Evolutionary conservation across 92 coral and sea anemone genomes (phyloP), one percentile per base, ranked within the genome.

Genomic region (Porites evermanni): DNA sequence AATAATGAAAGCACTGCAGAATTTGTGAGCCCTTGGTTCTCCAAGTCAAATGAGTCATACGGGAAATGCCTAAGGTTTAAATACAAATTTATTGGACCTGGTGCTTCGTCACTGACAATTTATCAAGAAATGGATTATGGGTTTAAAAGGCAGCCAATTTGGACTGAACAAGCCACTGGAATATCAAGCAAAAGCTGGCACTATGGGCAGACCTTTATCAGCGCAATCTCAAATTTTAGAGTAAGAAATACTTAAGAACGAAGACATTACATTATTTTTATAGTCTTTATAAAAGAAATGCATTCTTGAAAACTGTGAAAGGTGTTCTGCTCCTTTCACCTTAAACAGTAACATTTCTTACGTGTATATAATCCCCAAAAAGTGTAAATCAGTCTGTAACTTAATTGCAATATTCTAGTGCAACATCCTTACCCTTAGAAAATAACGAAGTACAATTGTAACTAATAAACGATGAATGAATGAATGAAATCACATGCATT

Each of bases 51-150:
- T 4, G 80, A 86, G 18, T 86, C 92, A 38, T 90, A 84, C 38
- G 93, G 86, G 1, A 86, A 75, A 67, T 92, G 95, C 50, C 67
- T 92, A 13, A 74, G 69, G 47, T 92, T 92, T 56, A 91, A 92
- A 47, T 92, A 74, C 85, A 83, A 75, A 86, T 17, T 87, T 78
- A 87, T 75, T 53, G 95, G 95, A 29, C 77, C 69, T 73, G 95
- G 93, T 0, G 89, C 86, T 18, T 79, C 8, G 60, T 75, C 77
- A n/a, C 70, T 92, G 64, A 83, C 53, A 19, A 53, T 92, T 64
- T 83, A 60, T 60, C 95, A 92, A 72, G 73, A 51, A 20, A 20
- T 75, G 79, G 82, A 75, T 53, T 84, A 61, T 13, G 75, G 52
- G 61, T 74, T 59, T 29, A 84, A 77, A 19, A 59, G 69, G 77